phyloP scores from a whole-genome alignment of 1,140 invertebrate genomes.

The Campoletis sonorensis region DNA sequence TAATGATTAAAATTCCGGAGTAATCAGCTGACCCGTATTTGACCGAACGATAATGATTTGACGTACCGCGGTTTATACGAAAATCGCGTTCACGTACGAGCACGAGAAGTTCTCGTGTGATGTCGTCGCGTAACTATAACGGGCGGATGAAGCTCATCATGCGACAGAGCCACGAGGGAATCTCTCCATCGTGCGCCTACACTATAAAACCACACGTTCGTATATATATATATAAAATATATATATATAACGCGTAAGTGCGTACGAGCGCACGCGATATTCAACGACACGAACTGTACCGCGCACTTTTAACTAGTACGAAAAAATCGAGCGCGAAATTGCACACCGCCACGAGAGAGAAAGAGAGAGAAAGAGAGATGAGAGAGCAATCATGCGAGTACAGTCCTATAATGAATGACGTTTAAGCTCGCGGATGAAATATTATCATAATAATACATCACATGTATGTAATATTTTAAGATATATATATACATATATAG shows the following conservation, averaged over 20 bases:
- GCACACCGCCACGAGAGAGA: not conserved
- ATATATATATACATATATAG: not conserved
- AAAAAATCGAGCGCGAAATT: conserved; percentile 24
- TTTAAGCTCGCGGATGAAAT: conserved; percentile 20
- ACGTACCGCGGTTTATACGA: conserved; percentile 8
- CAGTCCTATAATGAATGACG: conserved; percentile 36
- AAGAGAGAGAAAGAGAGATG: conserved; percentile 44
- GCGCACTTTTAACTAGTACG: conserved; percentile 24
- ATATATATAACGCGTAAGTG: not conserved
- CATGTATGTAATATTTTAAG: not conserved
- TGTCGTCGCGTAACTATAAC: conserved; percentile 41
- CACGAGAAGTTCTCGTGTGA: not conserved
- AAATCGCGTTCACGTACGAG: conserved; percentile 8
- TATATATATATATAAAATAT: not conserved
- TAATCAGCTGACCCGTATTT: conserved; percentile 7
- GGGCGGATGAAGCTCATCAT: conserved; percentile 50
- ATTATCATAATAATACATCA: conserved; percentile 26
- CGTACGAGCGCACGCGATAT: not conserved
- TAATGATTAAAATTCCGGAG: not conserved
- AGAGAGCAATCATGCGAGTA: conserved; percentile 19
- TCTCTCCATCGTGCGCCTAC: conserved; percentile 46
- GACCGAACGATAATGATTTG: not conserved
- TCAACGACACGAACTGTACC: not conserved
- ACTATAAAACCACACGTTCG: not conserved
- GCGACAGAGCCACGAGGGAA: conserved; percentile 53